Evolutionary conservation across 2,888 invertebrate genomes (phyloP).

Genomic region (Chymomyza fuscimana): DNA sequence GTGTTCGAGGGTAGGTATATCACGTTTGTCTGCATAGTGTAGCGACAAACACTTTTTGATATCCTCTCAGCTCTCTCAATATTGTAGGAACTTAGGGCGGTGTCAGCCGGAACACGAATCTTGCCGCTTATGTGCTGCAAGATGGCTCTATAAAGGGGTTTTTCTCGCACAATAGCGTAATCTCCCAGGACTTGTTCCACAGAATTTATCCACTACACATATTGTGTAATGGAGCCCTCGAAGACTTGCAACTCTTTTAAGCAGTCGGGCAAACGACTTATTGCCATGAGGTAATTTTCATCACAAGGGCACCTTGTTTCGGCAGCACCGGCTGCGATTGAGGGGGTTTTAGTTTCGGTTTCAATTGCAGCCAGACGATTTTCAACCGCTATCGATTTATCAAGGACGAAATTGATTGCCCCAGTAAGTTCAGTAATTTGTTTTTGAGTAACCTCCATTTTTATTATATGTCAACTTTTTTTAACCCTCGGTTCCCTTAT

Average conservation of each 20-base stretch:
- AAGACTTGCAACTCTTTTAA: slow-evolving; percentile 9
- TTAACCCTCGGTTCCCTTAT: too few relatives aligned
- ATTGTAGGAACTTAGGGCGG: slow-evolving; percentile 5
- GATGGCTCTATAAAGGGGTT: slow-evolving; percentile 16
- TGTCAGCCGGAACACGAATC: slow-evolving; percentile 11
- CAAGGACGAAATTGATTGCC: too few relatives aligned
- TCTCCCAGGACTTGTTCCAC: slow-evolving; percentile 11
- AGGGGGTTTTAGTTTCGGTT: too few relatives aligned
- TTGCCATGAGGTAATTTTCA: too few relatives aligned
- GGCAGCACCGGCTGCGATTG: too few relatives aligned
- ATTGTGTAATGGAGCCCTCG: neutral
- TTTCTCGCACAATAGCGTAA: slow-evolving; percentile 7
- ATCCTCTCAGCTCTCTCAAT: slow-evolving; percentile 18
- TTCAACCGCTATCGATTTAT: too few relatives aligned
- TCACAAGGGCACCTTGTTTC: too few relatives aligned
- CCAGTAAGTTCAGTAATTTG: too few relatives aligned
- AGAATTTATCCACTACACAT: slow-evolving; percentile 13
- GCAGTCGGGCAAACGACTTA: slow-evolving; percentile 23
- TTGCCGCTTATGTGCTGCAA: slow-evolving; percentile 18
- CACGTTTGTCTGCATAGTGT: slow-evolving; percentile 19
- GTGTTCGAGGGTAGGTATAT: slow-evolving; percentile 14
- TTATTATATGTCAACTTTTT: too few relatives aligned
- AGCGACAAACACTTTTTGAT: slow-evolving; percentile 9
- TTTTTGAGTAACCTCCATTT: too few relatives aligned
- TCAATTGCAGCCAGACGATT: too few relatives aligned